Percentiles rank a stretch among this genome's conserved stretches.
Evolutionary conservation across 2,888 invertebrate species (phyloP).

Genomic region (Parasteatoda lunata): DNA sequence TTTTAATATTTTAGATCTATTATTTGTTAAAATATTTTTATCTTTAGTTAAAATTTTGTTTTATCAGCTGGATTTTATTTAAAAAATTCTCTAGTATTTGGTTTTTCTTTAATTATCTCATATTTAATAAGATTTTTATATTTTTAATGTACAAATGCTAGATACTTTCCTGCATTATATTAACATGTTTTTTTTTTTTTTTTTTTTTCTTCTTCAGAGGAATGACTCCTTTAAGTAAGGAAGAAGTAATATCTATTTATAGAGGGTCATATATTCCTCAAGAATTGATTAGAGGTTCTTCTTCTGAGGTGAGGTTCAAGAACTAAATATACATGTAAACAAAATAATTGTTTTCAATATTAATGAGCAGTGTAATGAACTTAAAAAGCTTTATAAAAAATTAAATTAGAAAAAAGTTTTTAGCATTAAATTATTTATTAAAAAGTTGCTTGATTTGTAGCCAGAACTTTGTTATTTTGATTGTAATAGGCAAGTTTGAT

Average conservation of each 20-base stretch:
- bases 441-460: too few species aligned
- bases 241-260: slow-evolving; percentile 89
- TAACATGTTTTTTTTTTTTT: slow-evolving; percentile 16
- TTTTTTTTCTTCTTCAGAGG: slow-evolving; percentile 78
- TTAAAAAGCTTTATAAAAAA: too few species aligned
- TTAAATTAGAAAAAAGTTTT: too few species aligned
- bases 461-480: too few species aligned
- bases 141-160: neutral
- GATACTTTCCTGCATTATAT: neutral
- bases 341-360: too few species aligned
- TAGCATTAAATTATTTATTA: too few species aligned
- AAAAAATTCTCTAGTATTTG: neutral
- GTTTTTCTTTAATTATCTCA: neutral
- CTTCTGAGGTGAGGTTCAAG: slow-evolving; percentile 72
- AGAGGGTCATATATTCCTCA: slow-evolving; percentile 76
- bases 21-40: too few species aligned
- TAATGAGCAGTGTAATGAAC: too few species aligned
- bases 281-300: slow-evolving; percentile 74
- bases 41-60: neutral
- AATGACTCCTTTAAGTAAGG: slow-evolving; percentile 84
- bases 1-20: too few species aligned
- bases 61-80: neutral
- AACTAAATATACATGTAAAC: too few species aligned
- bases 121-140: too few species aligned
- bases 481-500: too few species aligned